These are phyloP conservation scores for Caenorhabditis latens DNA, from an alignment of 1,140 invertebrate genomes.

Conservation along the genomic window DNA sequence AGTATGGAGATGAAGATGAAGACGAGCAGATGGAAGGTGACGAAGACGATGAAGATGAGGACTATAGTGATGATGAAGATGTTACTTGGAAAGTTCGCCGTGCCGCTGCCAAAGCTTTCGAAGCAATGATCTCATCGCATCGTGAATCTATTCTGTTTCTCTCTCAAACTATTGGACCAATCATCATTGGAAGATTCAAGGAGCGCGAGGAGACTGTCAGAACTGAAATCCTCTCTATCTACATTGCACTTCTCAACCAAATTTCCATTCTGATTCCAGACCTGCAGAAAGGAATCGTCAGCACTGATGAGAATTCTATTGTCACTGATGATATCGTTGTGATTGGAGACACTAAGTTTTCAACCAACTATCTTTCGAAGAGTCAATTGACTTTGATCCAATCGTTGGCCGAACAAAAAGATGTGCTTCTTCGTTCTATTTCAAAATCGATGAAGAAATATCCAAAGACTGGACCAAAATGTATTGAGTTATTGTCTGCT, in stretches of 20 bases:
- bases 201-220: slow-evolving; percentile 99
- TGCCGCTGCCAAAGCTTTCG: slow-evolving; percentile 95
- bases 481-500: slow-evolving; percentile 77
- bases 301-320: slow-evolving; percentile 3
- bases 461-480: slow-evolving; percentile 80
- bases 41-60: slow-evolving; percentile 67
- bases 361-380: slow-evolving; percentile 27
- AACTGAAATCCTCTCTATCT: slow-evolving; percentile 96
- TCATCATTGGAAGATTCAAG: slow-evolving; percentile 88
- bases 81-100: slow-evolving; percentile 98
- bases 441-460: slow-evolving; percentile 36
- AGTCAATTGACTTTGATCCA: slow-evolving; percentile 64
- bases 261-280: slow-evolving; percentile 64
- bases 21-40: slow-evolving; percentile 77
- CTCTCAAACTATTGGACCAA: slow-evolving; percentile 85
- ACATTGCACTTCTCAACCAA: slow-evolving; percentile 84
- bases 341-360: slow-evolving; percentile 60
- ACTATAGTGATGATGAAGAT: slow-evolving; percentile 86
- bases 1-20: slow-evolving; percentile 73
- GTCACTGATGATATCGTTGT: slow-evolving; percentile 43
- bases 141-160: slow-evolving; percentile 15
- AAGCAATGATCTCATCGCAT: slow-evolving; percentile 85
- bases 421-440: background rate
- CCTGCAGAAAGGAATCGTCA: slow-evolving; percentile 10
- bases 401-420: slow-evolving; percentile 71